A percentile compares a stretch with the other conserved stretches of the same genome.
These are phyloP conservation scores for Fistularia tabacaria DNA, from an alignment of 2,797 vertebrate genomes.

Conservation along the genomic window DNA sequence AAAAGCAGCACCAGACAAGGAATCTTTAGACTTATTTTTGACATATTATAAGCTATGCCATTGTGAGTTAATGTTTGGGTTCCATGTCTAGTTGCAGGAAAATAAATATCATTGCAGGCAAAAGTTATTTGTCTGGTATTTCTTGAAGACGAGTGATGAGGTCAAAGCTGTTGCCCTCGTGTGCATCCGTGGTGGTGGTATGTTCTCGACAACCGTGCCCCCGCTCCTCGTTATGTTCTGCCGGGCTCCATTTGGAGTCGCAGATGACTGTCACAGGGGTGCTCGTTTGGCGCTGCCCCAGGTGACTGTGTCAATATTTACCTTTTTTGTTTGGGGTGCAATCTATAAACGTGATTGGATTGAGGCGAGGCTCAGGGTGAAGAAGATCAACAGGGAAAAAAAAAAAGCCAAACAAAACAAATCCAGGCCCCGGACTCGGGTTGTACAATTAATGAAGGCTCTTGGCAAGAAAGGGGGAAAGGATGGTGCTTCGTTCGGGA, in stretches of 20 bases:
- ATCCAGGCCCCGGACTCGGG: constrained; percentile 24
- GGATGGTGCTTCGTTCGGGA: constrained; percentile 39
- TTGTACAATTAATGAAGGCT: constrained; percentile 64
- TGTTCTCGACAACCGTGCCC: neutral
- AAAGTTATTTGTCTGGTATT: too few species aligned
- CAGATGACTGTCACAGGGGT: constrained; percentile 64
- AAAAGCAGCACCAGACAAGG: too few species aligned
- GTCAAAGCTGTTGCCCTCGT: neutral
- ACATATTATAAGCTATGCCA: too few species aligned
- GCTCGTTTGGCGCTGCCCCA: constrained; percentile 54
- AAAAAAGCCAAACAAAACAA: constrained; percentile 5
- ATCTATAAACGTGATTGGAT: constrained; percentile 47
- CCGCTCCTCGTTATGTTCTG: constrained; percentile 37
- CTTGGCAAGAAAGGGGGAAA: constrained; percentile 53
- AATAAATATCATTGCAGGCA: too few species aligned
- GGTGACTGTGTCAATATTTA: constrained; percentile 69
- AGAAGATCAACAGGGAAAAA: constrained; percentile 50
- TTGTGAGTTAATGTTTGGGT: too few species aligned
- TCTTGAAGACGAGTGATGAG: too few species aligned
- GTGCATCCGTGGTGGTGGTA: neutral
- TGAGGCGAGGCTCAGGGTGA: constrained; percentile 23
- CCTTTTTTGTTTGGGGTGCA: constrained; percentile 52
- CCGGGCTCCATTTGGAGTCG: constrained; percentile 58
- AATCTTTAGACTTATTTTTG: too few species aligned
- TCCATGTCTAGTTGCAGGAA: too few species aligned